Conservation (phyloP, 2,888 invertebrate genomes). For the Agrotis exclamationis region DNA sequence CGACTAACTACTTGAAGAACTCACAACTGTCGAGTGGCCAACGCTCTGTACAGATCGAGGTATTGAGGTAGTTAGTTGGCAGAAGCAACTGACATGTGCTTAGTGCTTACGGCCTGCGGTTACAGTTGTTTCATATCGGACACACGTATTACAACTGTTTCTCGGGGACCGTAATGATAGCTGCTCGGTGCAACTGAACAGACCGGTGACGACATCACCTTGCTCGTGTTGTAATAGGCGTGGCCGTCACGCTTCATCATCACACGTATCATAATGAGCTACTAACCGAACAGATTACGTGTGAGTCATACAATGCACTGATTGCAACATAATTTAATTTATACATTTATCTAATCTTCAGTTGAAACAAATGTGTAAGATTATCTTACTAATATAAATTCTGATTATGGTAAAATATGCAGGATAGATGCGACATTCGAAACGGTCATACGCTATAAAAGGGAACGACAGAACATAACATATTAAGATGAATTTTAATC, state of each 20-base stretch:
- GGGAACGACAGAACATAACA: no score
- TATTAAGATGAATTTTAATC: no score
- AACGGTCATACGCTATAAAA: no score
- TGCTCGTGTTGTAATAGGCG: slow-evolving; percentile 14
- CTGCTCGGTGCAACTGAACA: no score
- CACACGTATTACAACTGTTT: background rate
- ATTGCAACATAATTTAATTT: slow-evolving; percentile 12
- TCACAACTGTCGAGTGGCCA: no score
- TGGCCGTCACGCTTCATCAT: background rate
- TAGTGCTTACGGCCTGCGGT: background rate
- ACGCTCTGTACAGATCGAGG: background rate
- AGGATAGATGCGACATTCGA: no score
- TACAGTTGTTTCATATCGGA: background rate
- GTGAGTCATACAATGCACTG: background rate
- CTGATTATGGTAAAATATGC: no score
- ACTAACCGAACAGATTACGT: background rate
- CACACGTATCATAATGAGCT: background rate
- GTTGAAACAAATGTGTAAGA: background rate
- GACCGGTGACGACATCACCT: background rate
- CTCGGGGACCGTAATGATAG: background rate
- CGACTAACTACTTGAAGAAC: no score
- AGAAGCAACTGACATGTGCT: background rate
- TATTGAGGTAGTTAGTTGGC: no score
- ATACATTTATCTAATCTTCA: slow-evolving; percentile 13
- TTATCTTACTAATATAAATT: background rate